phyloP scores from a whole-genome alignment of 2,888 invertebrate species.

The Cistogaster globosa region DNA sequence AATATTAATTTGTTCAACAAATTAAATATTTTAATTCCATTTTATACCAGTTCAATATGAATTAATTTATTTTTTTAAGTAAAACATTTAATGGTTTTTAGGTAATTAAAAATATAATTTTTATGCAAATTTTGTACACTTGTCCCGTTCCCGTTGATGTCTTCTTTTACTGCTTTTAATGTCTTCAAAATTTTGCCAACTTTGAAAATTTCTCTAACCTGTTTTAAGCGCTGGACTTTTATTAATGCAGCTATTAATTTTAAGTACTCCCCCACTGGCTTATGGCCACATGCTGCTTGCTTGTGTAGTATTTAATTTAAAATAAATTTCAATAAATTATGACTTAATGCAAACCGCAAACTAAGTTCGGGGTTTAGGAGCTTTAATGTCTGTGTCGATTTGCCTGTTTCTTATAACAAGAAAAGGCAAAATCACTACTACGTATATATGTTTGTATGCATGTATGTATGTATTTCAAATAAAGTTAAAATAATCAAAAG shows the following conservation, averaged over 20 bases:
- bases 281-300: slow-evolving; percentile 35
- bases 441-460: neutral
- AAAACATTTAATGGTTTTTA: no score
- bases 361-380: slow-evolving; percentile 30
- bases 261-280: slow-evolving; percentile 1
- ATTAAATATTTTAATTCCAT: no score
- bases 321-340: slow-evolving; percentile 65
- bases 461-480: no score
- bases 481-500: neutral
- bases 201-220: neutral
- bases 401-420: neutral
- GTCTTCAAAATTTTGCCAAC: neutral
- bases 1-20: no score
- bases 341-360: slow-evolving; percentile 57
- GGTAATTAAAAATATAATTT: no score
- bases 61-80: no score
- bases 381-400: neutral
- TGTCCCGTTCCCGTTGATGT: no score
- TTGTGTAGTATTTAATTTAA: slow-evolving; percentile 35
- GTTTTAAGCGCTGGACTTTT: neutral
- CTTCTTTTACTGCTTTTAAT: neutral
- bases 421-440: no score
- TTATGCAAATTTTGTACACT: no score
- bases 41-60: no score
- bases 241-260: slow-evolving; percentile 37